Conservation (phyloP, 1,140 invertebrate species). For the Berghia stephanieae region DNA sequence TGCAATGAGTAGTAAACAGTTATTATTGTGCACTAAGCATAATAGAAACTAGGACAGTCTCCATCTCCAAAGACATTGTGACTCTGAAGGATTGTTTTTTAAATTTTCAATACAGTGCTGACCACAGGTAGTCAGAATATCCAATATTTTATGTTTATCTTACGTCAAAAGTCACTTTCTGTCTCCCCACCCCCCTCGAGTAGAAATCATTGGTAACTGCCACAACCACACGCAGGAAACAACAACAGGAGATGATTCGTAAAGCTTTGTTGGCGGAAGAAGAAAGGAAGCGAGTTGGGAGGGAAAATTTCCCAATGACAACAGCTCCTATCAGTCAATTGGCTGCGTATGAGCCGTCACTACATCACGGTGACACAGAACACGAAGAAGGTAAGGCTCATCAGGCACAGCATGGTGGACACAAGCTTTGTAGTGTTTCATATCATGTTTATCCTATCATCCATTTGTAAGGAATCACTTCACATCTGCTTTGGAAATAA, state of each 20-base stretch:
- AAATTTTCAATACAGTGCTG: too few relatives aligned
- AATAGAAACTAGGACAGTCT: too few relatives aligned
- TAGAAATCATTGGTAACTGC: constrained; percentile 95
- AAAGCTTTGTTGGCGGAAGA: constrained; percentile 93
- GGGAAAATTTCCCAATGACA: constrained; percentile 95
- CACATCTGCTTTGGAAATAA: too few relatives aligned
- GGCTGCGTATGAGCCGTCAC: constrained; percentile 94
- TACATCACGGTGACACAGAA: constrained; percentile 74
- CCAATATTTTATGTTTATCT: too few relatives aligned
- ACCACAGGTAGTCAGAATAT: too few relatives aligned
- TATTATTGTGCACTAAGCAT: too few relatives aligned
- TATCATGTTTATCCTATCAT: neutral
- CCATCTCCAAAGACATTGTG: too few relatives aligned
- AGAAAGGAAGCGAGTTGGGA: constrained; percentile 90
- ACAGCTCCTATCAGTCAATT: constrained; percentile 88
- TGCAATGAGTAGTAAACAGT: too few relatives aligned
- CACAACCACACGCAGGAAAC: constrained; percentile 97
- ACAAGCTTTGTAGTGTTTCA: neutral
- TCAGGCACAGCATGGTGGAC: neutral
- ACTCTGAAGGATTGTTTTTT: too few relatives aligned
- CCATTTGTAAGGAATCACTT: too few relatives aligned
- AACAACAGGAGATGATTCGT: constrained; percentile 97
- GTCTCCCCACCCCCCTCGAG: neutral
- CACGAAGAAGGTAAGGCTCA: constrained; percentile 64
- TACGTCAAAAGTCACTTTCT: neutral